phyloP scores from a whole-genome alignment of 2,113 vertebrate species.

The Tichodroma muraria region DNA sequence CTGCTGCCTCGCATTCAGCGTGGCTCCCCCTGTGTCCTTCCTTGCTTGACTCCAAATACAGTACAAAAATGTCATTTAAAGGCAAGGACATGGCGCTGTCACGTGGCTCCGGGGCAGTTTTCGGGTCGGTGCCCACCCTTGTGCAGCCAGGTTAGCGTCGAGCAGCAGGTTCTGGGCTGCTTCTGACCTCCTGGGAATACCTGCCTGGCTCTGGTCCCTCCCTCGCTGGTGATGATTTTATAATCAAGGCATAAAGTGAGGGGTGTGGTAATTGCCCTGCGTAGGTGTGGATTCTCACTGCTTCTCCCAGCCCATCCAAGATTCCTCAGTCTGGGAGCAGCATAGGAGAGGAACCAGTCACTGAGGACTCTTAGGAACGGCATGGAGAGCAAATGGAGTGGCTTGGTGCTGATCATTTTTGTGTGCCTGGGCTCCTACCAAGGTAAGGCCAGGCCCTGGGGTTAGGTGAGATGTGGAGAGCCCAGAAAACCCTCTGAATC shows the following conservation, averaged over 20 bases:
- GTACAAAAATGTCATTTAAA: neutral
- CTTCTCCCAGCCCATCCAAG: neutral
- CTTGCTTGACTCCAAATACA: neutral
- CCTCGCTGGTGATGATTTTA: slow-evolving; percentile 7
- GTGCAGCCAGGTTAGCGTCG: rapidly evolving
- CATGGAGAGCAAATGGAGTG: slow-evolving; percentile 56
- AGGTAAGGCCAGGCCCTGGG: slow-evolving; percentile 66
- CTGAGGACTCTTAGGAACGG: neutral
- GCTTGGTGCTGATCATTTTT: slow-evolving; percentile 58
- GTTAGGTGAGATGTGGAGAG: neutral
- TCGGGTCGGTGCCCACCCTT: rapidly evolving
- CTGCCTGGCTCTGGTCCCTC: neutral
- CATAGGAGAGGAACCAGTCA: neutral
- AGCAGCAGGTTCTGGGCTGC: neutral
- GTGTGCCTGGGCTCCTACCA: slow-evolving; percentile 61
- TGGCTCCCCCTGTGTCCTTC: neutral
- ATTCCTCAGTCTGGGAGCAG: slow-evolving; percentile 54
- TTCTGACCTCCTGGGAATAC: neutral
- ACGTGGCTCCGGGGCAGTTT: rapidly evolving
- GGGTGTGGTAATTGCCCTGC: slow-evolving; percentile 58
- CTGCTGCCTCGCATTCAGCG: neutral
- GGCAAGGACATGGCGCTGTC: rapidly evolving
- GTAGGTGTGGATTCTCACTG: slow-evolving; percentile 46
- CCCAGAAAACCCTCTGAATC: neutral
- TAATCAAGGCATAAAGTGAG: slow-evolving; percentile 27